Base-by-base conservation (phyloP, 2,113 vertebrate species). In the Etheostoma cragini region DNA sequence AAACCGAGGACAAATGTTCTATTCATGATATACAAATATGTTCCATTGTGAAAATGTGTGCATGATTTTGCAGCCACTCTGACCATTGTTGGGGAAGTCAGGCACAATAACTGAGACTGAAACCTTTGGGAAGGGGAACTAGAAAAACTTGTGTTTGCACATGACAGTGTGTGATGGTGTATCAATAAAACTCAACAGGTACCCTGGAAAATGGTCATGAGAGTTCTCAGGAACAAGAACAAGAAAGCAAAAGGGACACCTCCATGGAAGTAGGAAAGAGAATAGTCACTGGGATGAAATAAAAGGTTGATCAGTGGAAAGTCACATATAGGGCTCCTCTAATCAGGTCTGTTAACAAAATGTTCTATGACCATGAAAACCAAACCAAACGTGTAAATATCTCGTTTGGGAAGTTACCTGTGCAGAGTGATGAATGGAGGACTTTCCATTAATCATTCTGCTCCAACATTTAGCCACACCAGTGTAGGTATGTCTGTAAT, bases 101-200 rank as follows among this genome's bases (percentile, higher is more conserved):
- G 6, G 12, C 4, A 53, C 10, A 54, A 45, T 30, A 50, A n/a
- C 26, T 47, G 16, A 64, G 45, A 82, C 35, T 77, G 77, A 77
- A 83, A 89, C 82, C 12, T 38, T 8, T 14, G 19, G 60, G 30
- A 78, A 87, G 76, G 46, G 80, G 88, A 90, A 91, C 49, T 82
- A n/a, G 22, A 14, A 42, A 56, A 17, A 2, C 1, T 15, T 21
- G 35, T 17, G 7, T 68, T 50, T 24, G 58, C 38, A 3, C 45
- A 77, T 78, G 57, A 76, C 69, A 38, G 17, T 10, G 10, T 8
- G 26, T 30, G 6, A 6, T 21, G n/a, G n/a, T 47, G 24, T 14
- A 26, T 67, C 33, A 35, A 14, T 62, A 19, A 83, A 67, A 72
- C 11, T 52, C 47, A 83, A 56, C 19, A 82, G 86, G 86, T 83